Percentiles rank a stretch among this genome's conserved stretches.
Evolutionary conservation across 2,888 invertebrate species (phyloP).

Genomic region (Synergus gifuensis): DNA sequence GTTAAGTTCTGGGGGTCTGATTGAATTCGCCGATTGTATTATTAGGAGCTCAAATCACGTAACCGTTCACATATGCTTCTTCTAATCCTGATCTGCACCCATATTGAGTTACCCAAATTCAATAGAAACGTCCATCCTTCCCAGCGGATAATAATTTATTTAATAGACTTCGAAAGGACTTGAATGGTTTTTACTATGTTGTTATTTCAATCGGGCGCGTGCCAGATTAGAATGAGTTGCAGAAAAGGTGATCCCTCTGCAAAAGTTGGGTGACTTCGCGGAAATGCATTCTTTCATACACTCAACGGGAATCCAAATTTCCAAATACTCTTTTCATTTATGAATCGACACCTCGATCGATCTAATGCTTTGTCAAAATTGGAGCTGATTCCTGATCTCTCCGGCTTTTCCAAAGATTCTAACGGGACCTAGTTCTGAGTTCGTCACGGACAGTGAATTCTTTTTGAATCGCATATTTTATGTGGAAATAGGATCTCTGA

Average conservation of each 20-base stretch:
- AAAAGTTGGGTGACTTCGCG: conserved; percentile 25
- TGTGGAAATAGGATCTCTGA: not conserved
- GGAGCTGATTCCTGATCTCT: conserved; percentile 9
- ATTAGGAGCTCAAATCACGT: conserved; percentile 52
- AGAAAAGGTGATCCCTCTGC: conserved; percentile 15
- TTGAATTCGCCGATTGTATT: conserved; percentile 44
- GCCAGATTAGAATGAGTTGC: conserved; percentile 27
- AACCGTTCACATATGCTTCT: conserved; percentile 54
- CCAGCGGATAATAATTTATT: conserved; percentile 61
- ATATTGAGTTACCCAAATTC: conserved; percentile 59
- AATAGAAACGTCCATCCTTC: conserved; percentile 53
- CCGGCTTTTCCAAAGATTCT: not conserved
- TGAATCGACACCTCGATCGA: conserved; percentile 30
- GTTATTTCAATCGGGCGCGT: conserved; percentile 35
- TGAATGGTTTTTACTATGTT: conserved; percentile 30
- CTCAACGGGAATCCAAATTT: not conserved
- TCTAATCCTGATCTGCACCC: conserved; percentile 48
- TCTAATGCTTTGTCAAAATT: conserved; percentile 30
- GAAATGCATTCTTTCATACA: conserved; percentile 25
- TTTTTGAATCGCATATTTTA: conserved; percentile 7
- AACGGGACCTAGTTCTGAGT: not conserved
- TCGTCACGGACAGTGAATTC: conserved; percentile 3
- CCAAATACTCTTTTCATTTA: not conserved
- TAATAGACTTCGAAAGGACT: conserved; percentile 60
- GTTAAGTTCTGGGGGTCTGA: not conserved